phyloP scores from a whole-genome alignment of 2,113 vertebrate genomes.

The Okapia johnstoni region DNA sequence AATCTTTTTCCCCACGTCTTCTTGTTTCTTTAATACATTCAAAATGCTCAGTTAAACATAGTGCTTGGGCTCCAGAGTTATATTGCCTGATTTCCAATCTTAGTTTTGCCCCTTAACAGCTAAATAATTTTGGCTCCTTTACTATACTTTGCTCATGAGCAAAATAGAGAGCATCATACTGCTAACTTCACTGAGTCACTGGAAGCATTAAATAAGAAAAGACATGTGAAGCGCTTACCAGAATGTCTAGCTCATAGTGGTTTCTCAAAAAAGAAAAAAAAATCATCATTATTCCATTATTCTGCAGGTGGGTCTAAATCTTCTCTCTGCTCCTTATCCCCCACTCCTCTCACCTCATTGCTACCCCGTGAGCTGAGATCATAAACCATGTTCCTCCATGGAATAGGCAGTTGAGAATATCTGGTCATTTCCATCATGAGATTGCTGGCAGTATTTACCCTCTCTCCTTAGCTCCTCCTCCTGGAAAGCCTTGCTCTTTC shows the following conservation, averaged over 20 bases:
- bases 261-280: neutral
- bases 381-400: neutral
- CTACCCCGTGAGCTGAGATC: neutral
- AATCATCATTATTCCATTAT: neutral
- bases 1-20: rapidly evolving
- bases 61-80: neutral
- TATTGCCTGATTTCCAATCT: neutral
- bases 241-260: neutral
- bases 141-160: neutral
- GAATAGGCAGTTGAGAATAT: neutral
- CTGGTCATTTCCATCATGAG: neutral
- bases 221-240: rapidly evolving
- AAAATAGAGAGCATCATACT: neutral
- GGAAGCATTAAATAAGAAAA: neutral
- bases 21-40: neutral
- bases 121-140: neutral
- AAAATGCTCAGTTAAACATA: neutral
- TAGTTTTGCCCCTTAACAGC: neutral
- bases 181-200: neutral
- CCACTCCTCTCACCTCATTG: too few species aligned
- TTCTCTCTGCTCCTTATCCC: neutral
- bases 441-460: neutral
- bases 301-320: neutral
- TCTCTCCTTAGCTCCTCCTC: neutral
- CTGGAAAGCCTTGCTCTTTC: neutral